Conservation (phyloP, 2,113 vertebrate species). For the Piaya cayana region DNA sequence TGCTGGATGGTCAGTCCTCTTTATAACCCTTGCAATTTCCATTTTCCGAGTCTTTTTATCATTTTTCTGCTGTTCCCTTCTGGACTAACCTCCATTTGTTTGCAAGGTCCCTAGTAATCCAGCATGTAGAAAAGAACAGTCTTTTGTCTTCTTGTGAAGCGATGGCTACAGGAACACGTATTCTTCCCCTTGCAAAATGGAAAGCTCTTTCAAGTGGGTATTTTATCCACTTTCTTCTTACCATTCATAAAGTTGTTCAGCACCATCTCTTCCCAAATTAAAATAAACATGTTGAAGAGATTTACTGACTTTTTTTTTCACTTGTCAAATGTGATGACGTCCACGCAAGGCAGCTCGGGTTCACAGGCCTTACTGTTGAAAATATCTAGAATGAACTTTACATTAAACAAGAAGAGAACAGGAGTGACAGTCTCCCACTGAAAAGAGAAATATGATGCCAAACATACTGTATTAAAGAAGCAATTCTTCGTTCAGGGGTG, state of each 20-base stretch:
- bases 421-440: background rate
- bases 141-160: background rate
- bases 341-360: background rate
- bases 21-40: slow-evolving; percentile 47
- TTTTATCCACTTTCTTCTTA: background rate
- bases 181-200: background rate
- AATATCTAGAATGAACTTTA: background rate
- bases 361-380: background rate
- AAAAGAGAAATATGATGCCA: background rate
- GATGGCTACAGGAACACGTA: background rate
- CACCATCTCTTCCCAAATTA: background rate
- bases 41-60: slow-evolving; percentile 24
- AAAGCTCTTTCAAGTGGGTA: background rate
- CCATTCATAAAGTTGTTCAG: background rate
- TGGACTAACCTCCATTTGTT: slow-evolving; percentile 13
- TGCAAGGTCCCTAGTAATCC: background rate
- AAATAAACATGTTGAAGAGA: background rate
- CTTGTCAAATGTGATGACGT: background rate
- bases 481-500: background rate
- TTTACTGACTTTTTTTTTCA: background rate
- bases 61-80: slow-evolving; percentile 10
- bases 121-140: background rate
- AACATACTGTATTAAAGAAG: background rate
- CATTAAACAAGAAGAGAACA: background rate
- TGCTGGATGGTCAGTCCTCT: slow-evolving; percentile 43